Percentiles rank a stretch among this genome's conserved stretches.
Evolutionary conservation across 1,140 invertebrate species (phyloP).

Genomic region (Trigoniulus corallinus): DNA sequence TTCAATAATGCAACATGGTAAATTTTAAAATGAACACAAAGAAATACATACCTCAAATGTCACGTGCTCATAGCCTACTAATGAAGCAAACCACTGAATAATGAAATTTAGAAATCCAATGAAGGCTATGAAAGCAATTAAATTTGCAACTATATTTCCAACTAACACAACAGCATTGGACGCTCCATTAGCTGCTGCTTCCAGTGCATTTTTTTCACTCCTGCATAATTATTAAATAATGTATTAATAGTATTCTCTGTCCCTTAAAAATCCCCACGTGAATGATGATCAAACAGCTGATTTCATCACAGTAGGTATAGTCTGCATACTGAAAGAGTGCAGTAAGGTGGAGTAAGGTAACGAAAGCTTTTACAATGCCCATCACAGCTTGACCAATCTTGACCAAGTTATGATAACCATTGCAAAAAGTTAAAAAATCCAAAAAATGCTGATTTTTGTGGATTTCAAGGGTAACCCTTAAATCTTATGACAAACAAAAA

Average conservation of each 20-base stretch:
- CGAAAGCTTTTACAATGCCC: too few relatives aligned
- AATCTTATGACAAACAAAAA: too few relatives aligned
- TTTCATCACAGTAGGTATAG: too few relatives aligned
- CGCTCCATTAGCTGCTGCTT: constrained; percentile 32
- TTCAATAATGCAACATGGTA: too few relatives aligned
- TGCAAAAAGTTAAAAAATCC: too few relatives aligned
- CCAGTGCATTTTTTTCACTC: constrained; percentile 19
- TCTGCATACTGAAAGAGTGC: too few relatives aligned
- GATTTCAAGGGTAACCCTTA: too few relatives aligned
- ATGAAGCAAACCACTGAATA: constrained; percentile 26
- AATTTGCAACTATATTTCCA: constrained; percentile 32
- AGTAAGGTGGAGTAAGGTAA: too few relatives aligned
- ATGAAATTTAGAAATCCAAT: constrained; percentile 30
- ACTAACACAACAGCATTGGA: constrained; percentile 29
- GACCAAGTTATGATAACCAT: too few relatives aligned
- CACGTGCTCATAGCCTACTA: constrained; percentile 9
- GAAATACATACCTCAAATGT: neutral
- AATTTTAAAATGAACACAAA: neutral
- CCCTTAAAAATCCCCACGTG: too few relatives aligned
- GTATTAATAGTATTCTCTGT: neutral
- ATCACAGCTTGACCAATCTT: too few relatives aligned
- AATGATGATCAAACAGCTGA: neutral
- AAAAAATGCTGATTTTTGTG: too few relatives aligned
- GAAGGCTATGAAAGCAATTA: constrained; percentile 35
- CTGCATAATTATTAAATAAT: neutral